Percentiles rank a stretch among this genome's conserved stretches.
phyloP scores from a whole-genome alignment of 2,888 invertebrate genomes.

The Cosmopolites sordidus region DNA sequence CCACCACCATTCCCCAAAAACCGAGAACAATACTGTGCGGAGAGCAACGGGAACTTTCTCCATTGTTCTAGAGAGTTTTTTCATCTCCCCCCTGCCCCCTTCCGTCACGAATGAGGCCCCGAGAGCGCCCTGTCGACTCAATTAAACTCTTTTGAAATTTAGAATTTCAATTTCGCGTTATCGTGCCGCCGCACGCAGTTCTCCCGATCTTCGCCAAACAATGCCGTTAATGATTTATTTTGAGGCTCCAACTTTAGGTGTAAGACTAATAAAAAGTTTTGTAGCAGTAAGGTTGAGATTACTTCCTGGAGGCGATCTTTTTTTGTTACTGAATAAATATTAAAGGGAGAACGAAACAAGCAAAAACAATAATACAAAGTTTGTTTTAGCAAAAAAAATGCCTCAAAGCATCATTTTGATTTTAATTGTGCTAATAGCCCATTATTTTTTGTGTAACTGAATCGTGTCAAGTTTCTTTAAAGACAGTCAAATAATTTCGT shows the following conservation, averaged over 20 bases:
- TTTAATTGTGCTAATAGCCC: no score
- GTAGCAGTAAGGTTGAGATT: constrained; percentile 2
- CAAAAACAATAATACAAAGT: not conserved
- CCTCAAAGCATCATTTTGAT: no score
- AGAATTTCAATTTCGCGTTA: constrained; percentile 48
- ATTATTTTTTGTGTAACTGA: no score
- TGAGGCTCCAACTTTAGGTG: constrained; percentile 10
- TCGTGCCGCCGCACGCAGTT: constrained; percentile 44
- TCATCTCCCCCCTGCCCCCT: not conserved
- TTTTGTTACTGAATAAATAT: constrained; percentile 7
- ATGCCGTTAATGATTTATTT: constrained; percentile 22
- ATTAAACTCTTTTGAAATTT: constrained; percentile 46
- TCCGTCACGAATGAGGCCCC: not conserved
- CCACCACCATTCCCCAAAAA: no score
- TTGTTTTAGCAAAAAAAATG: no score
- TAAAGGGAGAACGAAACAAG: not conserved
- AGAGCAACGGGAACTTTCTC: not conserved
- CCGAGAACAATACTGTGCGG: not conserved
- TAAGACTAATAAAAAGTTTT: constrained; percentile 11
- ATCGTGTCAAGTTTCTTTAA: no score
- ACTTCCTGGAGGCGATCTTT: constrained; percentile 2
- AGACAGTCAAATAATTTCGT: no score
- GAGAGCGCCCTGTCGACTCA: constrained; percentile 31
- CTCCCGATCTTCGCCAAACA: constrained; percentile 33
- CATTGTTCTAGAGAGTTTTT: not conserved